Evolutionary conservation across 2,113 vertebrate genomes (phyloP).

Genomic region (Hippocampus guttulatus): DNA sequence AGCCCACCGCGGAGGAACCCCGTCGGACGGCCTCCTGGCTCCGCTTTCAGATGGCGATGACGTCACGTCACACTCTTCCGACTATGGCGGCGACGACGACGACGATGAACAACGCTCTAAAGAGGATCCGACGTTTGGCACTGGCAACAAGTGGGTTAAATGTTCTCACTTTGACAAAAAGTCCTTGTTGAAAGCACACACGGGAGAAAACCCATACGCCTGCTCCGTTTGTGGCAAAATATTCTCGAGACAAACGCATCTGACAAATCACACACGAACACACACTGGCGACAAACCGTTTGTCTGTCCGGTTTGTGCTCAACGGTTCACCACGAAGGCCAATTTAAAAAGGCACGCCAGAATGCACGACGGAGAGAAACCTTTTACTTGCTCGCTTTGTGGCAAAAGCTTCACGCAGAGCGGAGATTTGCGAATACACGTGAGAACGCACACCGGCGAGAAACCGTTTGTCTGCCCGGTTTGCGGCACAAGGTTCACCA

Average conservation of each 20-base stretch:
- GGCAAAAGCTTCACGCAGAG: no score
- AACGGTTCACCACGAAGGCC: no score
- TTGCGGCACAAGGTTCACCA: no score
- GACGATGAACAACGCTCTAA: neutral
- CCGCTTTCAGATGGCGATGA: neutral
- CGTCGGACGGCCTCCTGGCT: neutral
- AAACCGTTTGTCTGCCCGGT: no score
- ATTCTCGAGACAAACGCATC: neutral
- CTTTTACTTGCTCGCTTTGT: no score
- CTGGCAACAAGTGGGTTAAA: neutral
- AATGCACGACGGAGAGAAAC: no score
- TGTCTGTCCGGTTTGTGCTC: neutral
- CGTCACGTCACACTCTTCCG: neutral
- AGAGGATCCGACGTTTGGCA: neutral
- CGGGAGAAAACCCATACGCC: neutral
- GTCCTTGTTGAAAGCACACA: neutral
- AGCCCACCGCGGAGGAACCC: neutral
- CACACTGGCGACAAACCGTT: neutral
- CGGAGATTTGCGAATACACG: no score
- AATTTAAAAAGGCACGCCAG: no score
- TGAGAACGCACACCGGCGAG: no score
- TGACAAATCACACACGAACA: neutral
- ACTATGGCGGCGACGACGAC: neutral
- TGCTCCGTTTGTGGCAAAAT: neutral
- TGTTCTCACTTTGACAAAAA: neutral